A percentile compares a stretch with the other conserved stretches of the same genome.
Evolutionary conservation across 2,888 invertebrate species (phyloP).

Genomic region (Drosophila austrosaltans): DNA sequence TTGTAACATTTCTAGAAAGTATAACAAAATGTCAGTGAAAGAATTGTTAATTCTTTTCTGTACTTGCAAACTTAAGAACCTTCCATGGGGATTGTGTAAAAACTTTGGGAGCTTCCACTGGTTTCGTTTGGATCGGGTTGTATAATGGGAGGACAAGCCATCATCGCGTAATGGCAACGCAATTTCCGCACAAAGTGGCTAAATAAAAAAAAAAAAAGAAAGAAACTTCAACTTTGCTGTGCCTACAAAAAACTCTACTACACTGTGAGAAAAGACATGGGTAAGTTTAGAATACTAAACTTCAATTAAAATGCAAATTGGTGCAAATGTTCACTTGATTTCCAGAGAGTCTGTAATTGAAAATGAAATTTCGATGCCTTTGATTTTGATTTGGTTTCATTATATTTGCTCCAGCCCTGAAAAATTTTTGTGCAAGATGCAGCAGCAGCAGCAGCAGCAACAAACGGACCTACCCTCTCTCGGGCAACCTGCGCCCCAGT

Average conservation of each 20-base stretch:
- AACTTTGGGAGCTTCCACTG: too few relatives aligned
- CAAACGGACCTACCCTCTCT: slow-evolving; percentile 13
- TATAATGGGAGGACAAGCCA: slow-evolving; percentile 43
- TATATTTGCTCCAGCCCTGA: slow-evolving; percentile 36
- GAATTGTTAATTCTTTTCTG: slow-evolving; percentile 13
- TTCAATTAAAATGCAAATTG: not conserved
- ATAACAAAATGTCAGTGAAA: too few relatives aligned
- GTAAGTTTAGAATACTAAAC: not conserved
- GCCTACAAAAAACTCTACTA: slow-evolving; percentile 32
- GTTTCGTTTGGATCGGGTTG: too few relatives aligned
- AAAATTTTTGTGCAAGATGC: slow-evolving; percentile 49
- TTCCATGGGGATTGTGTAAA: too few relatives aligned
- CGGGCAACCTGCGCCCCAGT: not conserved
- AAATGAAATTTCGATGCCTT: too few relatives aligned
- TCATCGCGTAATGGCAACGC: slow-evolving; percentile 69
- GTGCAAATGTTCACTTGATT: too few relatives aligned
- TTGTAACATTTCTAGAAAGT: too few relatives aligned
- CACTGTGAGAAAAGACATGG: slow-evolving; percentile 20
- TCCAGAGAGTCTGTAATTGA: too few relatives aligned
- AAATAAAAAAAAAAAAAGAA: slow-evolving; percentile 23
- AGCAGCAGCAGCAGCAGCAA: slow-evolving; percentile 33
- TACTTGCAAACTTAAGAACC: too few relatives aligned
- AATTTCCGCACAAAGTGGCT: slow-evolving; percentile 62
- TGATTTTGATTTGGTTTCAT: not conserved
- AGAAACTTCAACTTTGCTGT: slow-evolving; percentile 17